These are phyloP conservation scores for Stenoptilia bipunctidactyla DNA, from an alignment of 2,888 invertebrate genomes.

Conservation along the genomic window DNA sequence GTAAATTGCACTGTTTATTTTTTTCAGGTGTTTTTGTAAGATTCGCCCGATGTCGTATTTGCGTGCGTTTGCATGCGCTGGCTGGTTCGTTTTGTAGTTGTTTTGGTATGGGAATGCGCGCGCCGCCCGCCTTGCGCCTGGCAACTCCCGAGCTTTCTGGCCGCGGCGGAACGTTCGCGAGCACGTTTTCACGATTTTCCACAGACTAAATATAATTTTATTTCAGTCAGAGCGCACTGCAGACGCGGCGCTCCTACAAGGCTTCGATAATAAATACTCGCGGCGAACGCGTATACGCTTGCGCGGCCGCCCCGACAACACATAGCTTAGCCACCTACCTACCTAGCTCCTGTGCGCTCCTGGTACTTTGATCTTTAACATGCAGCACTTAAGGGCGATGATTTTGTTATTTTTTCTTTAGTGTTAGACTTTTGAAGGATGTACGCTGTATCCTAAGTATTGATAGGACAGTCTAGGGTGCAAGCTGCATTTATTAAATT, in stretches of 20 bases:
- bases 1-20: too few relatives aligned
- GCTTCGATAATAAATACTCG: neutral
- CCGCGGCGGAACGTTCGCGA: neutral
- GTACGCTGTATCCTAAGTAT: neutral
- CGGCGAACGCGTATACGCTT: neutral
- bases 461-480: slow-evolving; percentile 1
- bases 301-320: neutral
- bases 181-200: too few relatives aligned
- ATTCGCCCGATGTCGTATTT: slow-evolving; percentile 5
- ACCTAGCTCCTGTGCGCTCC: too few relatives aligned
- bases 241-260: neutral
- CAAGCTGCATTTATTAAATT: neutral
- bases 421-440: too few relatives aligned
- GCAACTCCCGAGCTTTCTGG: slow-evolving; percentile 29
- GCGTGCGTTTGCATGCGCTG: slow-evolving; percentile 26
- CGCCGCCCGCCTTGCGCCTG: slow-evolving; percentile 60
- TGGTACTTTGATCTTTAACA: too few relatives aligned
- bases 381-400: too few relatives aligned
- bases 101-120: slow-evolving; percentile 31
- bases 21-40: too few relatives aligned
- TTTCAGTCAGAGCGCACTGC: neutral
- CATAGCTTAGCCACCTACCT: neutral
- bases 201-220: neutral
- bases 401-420: too few relatives aligned
- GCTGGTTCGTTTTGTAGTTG: slow-evolving; percentile 29